A percentile compares a stretch with the other conserved stretches of the same genome.
Conservation (phyloP, 2,797 vertebrate species). For the Acipenser oxyrinchus region DNA sequence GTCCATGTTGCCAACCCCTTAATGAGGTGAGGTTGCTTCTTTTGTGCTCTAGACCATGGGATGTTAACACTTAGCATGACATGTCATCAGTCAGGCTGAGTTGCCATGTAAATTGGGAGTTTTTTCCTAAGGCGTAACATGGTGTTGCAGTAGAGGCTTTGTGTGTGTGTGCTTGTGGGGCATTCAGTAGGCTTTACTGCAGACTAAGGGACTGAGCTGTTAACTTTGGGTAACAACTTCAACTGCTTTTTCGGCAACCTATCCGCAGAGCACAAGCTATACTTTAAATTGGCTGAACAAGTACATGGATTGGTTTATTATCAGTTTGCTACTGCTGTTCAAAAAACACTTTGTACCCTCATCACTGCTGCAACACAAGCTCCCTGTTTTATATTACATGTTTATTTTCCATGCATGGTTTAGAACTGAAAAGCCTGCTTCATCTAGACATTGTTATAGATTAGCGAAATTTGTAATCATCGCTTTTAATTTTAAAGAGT, state of each 20-base stretch:
- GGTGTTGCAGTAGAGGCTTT: too few relatives aligned
- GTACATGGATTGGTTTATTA: background rate
- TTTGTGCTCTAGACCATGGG: too few relatives aligned
- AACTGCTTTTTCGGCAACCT: background rate
- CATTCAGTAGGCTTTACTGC: too few relatives aligned
- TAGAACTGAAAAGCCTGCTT: background rate
- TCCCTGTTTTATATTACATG: background rate
- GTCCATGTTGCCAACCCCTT: too few relatives aligned
- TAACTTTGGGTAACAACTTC: background rate
- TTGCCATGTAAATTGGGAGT: too few relatives aligned
- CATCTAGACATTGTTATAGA: background rate
- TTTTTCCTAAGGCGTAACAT: too few relatives aligned
- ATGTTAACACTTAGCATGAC: too few relatives aligned
- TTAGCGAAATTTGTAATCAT: background rate
- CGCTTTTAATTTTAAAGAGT: background rate
- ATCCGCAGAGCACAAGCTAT: background rate
- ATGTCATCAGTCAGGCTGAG: too few relatives aligned
- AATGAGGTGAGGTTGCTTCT: too few relatives aligned
- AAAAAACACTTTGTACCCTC: background rate
- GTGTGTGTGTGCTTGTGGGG: too few relatives aligned
- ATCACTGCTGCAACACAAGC: background rate
- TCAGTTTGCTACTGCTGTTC: background rate
- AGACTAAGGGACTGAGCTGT: background rate
- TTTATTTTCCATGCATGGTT: background rate
- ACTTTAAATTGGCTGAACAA: background rate